Base-by-base conservation (phyloP, 2,113 vertebrate species). In the Notarius lentiginosus region DNA sequence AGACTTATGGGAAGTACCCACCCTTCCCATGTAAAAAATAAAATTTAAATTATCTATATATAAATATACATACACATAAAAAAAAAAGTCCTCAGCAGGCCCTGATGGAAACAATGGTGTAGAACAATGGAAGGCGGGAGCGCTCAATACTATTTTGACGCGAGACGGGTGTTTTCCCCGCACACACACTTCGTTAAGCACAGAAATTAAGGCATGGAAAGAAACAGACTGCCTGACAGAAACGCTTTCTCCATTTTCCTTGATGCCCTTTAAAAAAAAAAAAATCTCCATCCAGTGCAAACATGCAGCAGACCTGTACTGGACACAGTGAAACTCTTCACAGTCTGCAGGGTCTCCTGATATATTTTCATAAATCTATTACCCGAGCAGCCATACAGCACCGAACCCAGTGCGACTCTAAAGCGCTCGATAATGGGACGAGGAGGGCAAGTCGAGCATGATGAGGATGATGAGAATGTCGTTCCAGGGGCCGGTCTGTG, bases 361-460 rank as follows among this genome's bases (percentile, higher is more conserved):
- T 90, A 93, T 92, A 92, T 92, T 92, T 92, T 92, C 91, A 94
- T 93, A 92, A 91, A 93, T 94, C 93, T 91, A 87, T 92, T 92
- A 93, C 86, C 84, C 84, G 70, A 90, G 89, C 87, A 7, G 7
- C 66, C 18, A 76, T 70, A 88, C 41, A 73, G 79, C 86, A 91
- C 91, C 89, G 90, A 88, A 83, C 83, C 81, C 55, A 1, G 79
- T 27, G 87, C 75, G 41, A 89, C 90, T 93, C 94, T 94, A 93
- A 91, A 91, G 89, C 91, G 90, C 80, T 91, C 87, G 91, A 94
- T 94, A 94, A 94, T 92, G 91, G 92, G 90, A 77, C 24, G 84
- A 79, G 83, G 90, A 89, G 90, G 87, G 89, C 24, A 83, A 90
- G 92, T 92, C n/a, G 47, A 7, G 9, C 27, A 49, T 76, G 56